Base-by-base conservation (phyloP, 2,797 vertebrate species). In the Lophius americanus region DNA sequence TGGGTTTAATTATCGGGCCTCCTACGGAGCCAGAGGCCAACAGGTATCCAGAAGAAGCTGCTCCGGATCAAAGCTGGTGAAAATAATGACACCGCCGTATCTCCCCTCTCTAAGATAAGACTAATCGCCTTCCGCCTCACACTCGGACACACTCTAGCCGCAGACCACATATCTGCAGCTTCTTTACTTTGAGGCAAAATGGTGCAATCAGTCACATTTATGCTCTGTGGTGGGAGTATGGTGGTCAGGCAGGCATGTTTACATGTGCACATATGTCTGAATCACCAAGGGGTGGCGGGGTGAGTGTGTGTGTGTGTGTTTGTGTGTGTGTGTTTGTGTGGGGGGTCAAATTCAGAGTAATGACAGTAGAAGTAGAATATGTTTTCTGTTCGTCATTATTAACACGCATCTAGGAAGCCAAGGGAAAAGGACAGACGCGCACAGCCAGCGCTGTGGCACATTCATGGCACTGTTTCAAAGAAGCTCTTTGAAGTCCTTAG, bases 1-100 rank as follows among this genome's bases (percentile, higher is more conserved):
- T 50, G 81, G 75, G 54, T 85, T 84, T 91, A 88, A 93, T 93
- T 91, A 92, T 81, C 79, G 38, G 67, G 68, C 83, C 81, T 83
- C 83, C 82, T 85, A 87, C 64, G 68, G 79, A 85, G 79, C 87
- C 71, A 73, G 73, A 61, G 81, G 88, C 83, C 85, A 90, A 91
- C 91, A 93, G 92, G 91, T 93, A 92, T 89, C 83, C 72, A 43
- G 76, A 85, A 83, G 85, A 90, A 66, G 79, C 82, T 77, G 75
- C 70, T 81, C 88, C 89, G 90, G 89, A 93, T 94, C 90, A 92
- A 92, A 93, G 92, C 92, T 90, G 88, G 85, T 38, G 68, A 78
- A 90, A 89, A 88, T 93, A 91, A 94, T 92, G 91, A 92, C 87
- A 86, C 85, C 73, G 76, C 56, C 85, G 48, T 59, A 72, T 75